phyloP scores from a whole-genome alignment of 2,888 invertebrate species.

The Timandra comae region DNA sequence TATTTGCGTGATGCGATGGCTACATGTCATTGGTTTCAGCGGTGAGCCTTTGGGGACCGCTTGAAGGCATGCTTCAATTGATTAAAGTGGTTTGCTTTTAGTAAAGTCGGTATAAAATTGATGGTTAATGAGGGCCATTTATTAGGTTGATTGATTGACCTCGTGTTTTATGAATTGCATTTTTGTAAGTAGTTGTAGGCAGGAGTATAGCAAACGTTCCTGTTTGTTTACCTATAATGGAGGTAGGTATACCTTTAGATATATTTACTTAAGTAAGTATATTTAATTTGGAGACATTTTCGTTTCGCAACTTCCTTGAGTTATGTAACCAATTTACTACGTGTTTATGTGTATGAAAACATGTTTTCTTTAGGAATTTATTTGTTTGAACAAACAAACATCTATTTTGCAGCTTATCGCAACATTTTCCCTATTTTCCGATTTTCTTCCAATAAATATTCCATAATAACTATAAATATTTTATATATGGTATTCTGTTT shows the following conservation, averaged over 20 bases:
- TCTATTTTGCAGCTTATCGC: neutral
- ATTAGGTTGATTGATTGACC: constrained; percentile 51
- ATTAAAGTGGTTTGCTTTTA: constrained; percentile 64
- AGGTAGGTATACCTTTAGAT: too few relatives aligned
- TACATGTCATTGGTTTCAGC: constrained; percentile 37
- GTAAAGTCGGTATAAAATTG: constrained; percentile 45
- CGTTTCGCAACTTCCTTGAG: too few relatives aligned
- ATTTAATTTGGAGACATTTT: too few relatives aligned
- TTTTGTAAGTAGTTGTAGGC: too few relatives aligned
- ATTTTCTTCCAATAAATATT: too few relatives aligned
- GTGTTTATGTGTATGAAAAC: constrained; percentile 9
- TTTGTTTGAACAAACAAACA: constrained; percentile 1
- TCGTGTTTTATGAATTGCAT: constrained; percentile 14
- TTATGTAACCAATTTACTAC: neutral
- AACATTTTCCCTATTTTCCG: too few relatives aligned
- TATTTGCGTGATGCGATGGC: constrained; percentile 33
- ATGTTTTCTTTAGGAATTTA: constrained; percentile 16
- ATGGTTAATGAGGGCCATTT: constrained; percentile 45
- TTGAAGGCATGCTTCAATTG: constrained; percentile 60
- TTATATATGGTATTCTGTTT: too few relatives aligned
- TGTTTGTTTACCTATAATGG: too few relatives aligned
- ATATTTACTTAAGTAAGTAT: too few relatives aligned
- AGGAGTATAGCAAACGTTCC: too few relatives aligned
- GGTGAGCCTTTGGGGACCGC: constrained; percentile 45
- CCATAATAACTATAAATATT: too few relatives aligned